Evolutionary conservation across 2,113 vertebrate species (phyloP).

Genomic region (Sardina pilchardus): DNA sequence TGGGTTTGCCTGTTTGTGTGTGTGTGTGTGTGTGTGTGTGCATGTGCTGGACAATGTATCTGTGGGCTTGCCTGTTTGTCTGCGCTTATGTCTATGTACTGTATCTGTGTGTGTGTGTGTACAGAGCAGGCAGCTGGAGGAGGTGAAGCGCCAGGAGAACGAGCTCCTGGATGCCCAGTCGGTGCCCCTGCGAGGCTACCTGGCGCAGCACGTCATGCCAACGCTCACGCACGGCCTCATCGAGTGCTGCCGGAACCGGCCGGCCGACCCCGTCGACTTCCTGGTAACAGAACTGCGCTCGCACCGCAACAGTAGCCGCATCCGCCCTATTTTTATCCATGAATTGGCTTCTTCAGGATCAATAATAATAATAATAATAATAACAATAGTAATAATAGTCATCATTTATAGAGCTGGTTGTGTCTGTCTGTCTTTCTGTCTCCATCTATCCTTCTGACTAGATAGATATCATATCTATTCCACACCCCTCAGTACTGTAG

Average conservation of each 20-base stretch:
- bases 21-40: background rate
- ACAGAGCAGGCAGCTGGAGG: constrained; percentile 73
- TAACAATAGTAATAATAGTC: too few relatives aligned
- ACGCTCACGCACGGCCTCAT: constrained; percentile 82
- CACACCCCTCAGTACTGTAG: too few relatives aligned
- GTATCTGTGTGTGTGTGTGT: constrained; percentile 16
- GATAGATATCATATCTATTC: too few relatives aligned
- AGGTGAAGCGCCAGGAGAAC: constrained; percentile 76
- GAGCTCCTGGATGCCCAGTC: constrained; percentile 78
- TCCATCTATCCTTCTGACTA: too few relatives aligned
- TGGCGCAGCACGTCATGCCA: constrained; percentile 85
- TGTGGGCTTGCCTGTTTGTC: too few relatives aligned
- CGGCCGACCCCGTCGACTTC: constrained; percentile 86
- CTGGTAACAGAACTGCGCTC: constrained; percentile 69
- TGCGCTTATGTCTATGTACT: too few relatives aligned
- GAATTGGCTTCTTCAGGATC: too few relatives aligned
- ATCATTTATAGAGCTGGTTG: too few relatives aligned
- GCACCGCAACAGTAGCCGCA: background rate
- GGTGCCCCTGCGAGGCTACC: constrained; percentile 77
- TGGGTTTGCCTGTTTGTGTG: background rate
- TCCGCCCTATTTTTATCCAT: background rate
- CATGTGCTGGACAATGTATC: background rate
- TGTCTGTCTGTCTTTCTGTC: too few relatives aligned
- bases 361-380: too few relatives aligned
- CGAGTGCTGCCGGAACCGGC: constrained; percentile 78